Evolutionary conservation across 2,888 invertebrate genomes (phyloP), one percentile per base, ranked within the genome.

Genomic region (Cerastis leucographa): DNA sequence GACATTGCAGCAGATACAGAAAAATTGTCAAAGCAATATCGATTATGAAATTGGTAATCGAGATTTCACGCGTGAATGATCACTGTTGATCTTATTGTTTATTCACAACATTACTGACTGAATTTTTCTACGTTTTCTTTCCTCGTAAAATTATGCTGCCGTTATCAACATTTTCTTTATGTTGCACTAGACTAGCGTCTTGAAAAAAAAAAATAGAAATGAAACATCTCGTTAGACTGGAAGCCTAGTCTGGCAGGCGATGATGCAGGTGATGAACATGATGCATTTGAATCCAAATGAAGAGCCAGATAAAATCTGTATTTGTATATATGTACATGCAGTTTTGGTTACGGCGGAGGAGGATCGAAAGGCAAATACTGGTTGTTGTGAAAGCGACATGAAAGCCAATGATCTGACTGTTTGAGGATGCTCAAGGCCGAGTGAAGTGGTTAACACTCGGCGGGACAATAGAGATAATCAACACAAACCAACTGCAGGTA

Each of bases 311-410:
- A 42, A 19, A 40, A 14, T 40, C 14, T 59, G 29, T 22, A n/a
- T 77, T 62, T 72, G 61, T 22, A 80, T 46, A 77, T 19, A 46
- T 46, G 80, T 19, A 46, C 6, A 4, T 80, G 19, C 49, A 51
- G 59, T 44, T 80, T 62, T 67, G 25, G 49, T 22, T 62, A 64
- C 5, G 22, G 46, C 17, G 29, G 62, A 79, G 51, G 42, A 76
- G 25, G 42, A 51, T 35, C 25, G 49, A 75, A 51, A 71, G 40
- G 71, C 54, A 25, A 11, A 12, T 19, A 3, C 17, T 22, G 51
- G 72, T 44, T 59, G 17, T 79, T 81, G 81, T 84, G 80, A 84
- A 81, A 80, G 83, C 54, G 22, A 17, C 22, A 66, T 66, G 69
- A 65, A 80, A 80, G 78, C 56, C 59, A 83, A 71, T 56, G 67